A percentile compares a stretch with the other conserved stretches of the same genome.
These are phyloP conservation scores for Xylophagus ater DNA, from an alignment of 2,888 invertebrate species.

Conservation along the genomic window DNA sequence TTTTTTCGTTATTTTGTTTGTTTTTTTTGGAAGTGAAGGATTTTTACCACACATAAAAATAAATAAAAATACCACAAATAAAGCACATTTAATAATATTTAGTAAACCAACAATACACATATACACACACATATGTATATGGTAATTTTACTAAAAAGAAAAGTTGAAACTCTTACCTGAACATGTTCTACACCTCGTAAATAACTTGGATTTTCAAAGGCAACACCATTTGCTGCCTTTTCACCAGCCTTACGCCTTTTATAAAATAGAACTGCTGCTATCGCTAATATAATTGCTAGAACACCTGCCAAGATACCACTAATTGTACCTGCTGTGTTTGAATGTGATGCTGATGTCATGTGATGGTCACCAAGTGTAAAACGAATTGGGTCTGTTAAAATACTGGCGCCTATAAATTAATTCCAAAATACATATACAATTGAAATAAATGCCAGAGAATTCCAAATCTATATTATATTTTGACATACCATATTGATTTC, in stretches of 20 bases:
- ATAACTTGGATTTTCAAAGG: slow-evolving; percentile 78
- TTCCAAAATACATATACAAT: slow-evolving; percentile 1
- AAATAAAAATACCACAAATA: background rate
- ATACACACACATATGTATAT: background rate
- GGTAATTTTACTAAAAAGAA: slow-evolving; percentile 1
- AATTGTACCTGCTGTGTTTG: slow-evolving; percentile 35
- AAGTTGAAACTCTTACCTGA: slow-evolving; percentile 44
- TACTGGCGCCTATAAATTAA: slow-evolving; percentile 50
- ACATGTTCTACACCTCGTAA: slow-evolving; percentile 65
- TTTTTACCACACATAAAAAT: background rate
- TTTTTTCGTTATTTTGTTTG: background rate
- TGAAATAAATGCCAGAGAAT: slow-evolving; percentile 2
- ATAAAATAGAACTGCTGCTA: slow-evolving; percentile 37
- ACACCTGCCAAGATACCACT: slow-evolving; percentile 38
- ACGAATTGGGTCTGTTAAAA: slow-evolving; percentile 58
- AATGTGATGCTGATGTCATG: slow-evolving; percentile 52
- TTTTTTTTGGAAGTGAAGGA: background rate
- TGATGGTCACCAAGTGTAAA: slow-evolving; percentile 67
- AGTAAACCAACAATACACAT: background rate
- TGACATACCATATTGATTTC: slow-evolving; percentile 62
- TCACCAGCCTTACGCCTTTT: slow-evolving; percentile 32
- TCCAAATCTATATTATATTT: too few species aligned
- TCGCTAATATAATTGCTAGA: slow-evolving; percentile 33
- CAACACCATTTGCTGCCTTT: slow-evolving; percentile 52
- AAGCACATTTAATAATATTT: too few species aligned